Conservation (phyloP, 2,888 invertebrate genomes). For the Herminia tarsipennalis region DNA sequence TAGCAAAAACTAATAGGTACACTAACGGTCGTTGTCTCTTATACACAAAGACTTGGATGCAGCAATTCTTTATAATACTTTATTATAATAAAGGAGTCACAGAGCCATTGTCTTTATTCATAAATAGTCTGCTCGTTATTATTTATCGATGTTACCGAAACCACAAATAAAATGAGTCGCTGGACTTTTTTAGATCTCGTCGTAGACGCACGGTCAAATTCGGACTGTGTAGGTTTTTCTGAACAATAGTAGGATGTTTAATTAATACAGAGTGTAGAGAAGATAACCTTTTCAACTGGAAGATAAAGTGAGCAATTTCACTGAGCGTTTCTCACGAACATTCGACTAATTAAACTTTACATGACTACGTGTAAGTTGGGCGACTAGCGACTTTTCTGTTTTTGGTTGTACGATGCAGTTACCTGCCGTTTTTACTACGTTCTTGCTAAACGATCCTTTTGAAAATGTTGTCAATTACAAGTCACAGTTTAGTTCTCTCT, state of each 20-base stretch:
- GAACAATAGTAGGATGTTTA: slow-evolving; percentile 27
- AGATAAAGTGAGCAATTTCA: slow-evolving; percentile 47
- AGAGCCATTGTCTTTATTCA: slow-evolving; percentile 29
- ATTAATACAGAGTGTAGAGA: slow-evolving; percentile 33
- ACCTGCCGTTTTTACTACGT: slow-evolving; percentile 33
- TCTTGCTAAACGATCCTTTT: slow-evolving; percentile 35
- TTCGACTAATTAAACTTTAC: slow-evolving; percentile 36
- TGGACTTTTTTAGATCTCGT: slow-evolving; percentile 14
- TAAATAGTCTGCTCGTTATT: slow-evolving; percentile 16
- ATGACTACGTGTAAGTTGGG: slow-evolving; percentile 27
- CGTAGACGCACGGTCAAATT: slow-evolving; percentile 16
- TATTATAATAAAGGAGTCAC: slow-evolving; percentile 31
- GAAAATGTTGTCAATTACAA: slow-evolving; percentile 18
- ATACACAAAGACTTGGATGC: slow-evolving; percentile 37
- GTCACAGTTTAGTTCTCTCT: slow-evolving; percentile 29
- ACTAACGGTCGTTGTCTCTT: slow-evolving; percentile 30
- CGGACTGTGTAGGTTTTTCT: slow-evolving; percentile 23
- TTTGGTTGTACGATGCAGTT: slow-evolving; percentile 18
- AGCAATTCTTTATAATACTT: slow-evolving; percentile 28
- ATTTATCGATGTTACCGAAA: slow-evolving; percentile 19
- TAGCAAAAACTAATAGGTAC: slow-evolving; percentile 21
- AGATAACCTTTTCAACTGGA: slow-evolving; percentile 50
- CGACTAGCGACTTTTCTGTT: slow-evolving; percentile 11
- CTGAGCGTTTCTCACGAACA: slow-evolving; percentile 39
- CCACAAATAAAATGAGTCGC: slow-evolving; percentile 8